Evolutionary conservation across 2,113 vertebrate species (phyloP).

Genomic region (Lycocorax pyrrhopterus): DNA sequence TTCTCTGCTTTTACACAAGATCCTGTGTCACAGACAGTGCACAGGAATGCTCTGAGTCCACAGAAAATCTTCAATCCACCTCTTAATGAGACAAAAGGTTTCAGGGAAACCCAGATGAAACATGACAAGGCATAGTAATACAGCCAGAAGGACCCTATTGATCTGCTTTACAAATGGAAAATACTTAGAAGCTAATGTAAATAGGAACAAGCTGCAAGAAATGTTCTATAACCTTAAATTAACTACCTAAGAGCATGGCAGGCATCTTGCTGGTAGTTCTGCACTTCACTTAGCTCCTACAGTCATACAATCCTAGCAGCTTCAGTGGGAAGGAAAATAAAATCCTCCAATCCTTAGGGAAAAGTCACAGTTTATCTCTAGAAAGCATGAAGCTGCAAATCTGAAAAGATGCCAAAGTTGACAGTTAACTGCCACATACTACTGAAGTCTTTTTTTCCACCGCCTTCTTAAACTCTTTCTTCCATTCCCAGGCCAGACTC

Average conservation of each 20-base stretch:
- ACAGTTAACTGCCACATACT: conserved; percentile 48
- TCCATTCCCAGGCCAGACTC: conserved; percentile 52
- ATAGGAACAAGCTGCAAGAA: not conserved
- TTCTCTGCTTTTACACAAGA: not conserved
- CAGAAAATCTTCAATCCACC: not conserved
- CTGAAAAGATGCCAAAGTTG: conserved; percentile 64
- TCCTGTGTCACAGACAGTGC: not conserved
- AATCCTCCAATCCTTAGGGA: conserved; percentile 57
- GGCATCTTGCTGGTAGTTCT: not conserved
- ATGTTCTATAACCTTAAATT: not conserved
- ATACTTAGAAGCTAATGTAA: not conserved
- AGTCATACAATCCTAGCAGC: not conserved
- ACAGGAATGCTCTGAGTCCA: not conserved
- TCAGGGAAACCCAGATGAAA: not conserved
- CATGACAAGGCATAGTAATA: not conserved
- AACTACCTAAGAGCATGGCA: conserved; percentile 13
- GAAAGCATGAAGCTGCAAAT: conserved; percentile 60
- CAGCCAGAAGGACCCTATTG: not conserved
- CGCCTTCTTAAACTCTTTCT: conserved; percentile 18
- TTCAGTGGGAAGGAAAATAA: conserved; percentile 37
- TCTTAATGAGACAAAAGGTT: not conserved
- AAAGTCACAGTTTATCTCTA: conserved; percentile 70
- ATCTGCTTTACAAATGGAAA: not conserved
- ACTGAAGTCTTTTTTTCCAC: not conserved
- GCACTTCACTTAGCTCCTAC: conserved; percentile 23